Evolutionary conservation across 2,888 invertebrate species (phyloP), one percentile per base, ranked within the genome.

Genomic region (Flexamia atlantica): DNA sequence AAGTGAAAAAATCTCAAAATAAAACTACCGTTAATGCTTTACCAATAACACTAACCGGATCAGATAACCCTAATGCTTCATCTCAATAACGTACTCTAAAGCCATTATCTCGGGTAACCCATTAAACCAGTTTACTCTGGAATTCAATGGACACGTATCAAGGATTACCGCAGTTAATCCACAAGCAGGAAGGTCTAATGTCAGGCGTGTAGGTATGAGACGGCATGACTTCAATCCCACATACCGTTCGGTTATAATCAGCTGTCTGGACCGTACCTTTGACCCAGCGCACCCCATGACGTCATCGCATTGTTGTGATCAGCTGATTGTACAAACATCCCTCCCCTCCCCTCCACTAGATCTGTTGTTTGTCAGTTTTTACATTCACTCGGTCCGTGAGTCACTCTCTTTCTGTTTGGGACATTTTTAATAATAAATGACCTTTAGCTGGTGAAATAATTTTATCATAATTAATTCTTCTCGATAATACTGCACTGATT

Each of bases 271-370:
- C n/a, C n/a, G 64, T 30, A 28, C 28, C 64, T 64, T 64, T 64
- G 64, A 64, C 64, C 64, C 64, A n/a, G n/a, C n/a, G 25, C 28
- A 28, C 28, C 64, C 64, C 4, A 64, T 64, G 64, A 28, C 25
- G 64, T 64, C 53, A 53, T 10, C 20, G 53, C 23, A 23, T 53
- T 53, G 5, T 53, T 53, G 3, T 17, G 53, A 53, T 53, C 53
- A 53, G 53, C 2, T 53, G 53, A 23, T 53, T 53, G 53, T 9
- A 14, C 46, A 46, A 46, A 46, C 46, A 46, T 23, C 23, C 53
- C 20, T n/a, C 17, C 50, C 53, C 23, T 20, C 53, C 20, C 53
- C 46, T 17, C 46, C 46, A 4, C 7, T 17, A 46, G 4, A 12
- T 46, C 14, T 17, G 46, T 4, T 14, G 4, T 9, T 46, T 46